These are phyloP conservation scores for Holacanthus passer DNA, from an alignment of 2,113 vertebrate genomes.

Conservation along the genomic window DNA sequence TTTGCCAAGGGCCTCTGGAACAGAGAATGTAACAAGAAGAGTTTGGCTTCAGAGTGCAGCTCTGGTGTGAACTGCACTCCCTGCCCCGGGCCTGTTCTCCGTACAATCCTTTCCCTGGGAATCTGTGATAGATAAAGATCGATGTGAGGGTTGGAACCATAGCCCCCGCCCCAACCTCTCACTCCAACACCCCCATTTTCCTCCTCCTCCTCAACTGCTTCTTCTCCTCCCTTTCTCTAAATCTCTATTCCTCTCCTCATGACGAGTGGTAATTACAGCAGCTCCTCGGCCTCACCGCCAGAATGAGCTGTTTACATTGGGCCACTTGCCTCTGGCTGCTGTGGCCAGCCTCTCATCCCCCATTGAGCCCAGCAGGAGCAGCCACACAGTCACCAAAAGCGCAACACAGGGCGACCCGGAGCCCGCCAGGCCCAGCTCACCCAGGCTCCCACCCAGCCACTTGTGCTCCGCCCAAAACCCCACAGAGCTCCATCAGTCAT, in stretches of 20 bases:
- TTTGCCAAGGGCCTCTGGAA: conserved; percentile 63
- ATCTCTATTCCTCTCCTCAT: conserved; percentile 61
- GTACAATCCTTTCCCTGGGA: conserved; percentile 56
- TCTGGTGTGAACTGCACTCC: conserved; percentile 54
- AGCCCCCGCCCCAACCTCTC: conserved; percentile 20
- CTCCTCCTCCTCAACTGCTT: conserved; percentile 15
- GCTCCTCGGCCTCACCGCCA: conserved; percentile 58
- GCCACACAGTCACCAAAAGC: conserved; percentile 61
- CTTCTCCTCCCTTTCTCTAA: conserved; percentile 41
- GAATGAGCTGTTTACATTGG: conserved; percentile 77
- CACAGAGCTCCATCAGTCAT: conserved; percentile 44
- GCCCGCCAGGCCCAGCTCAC: conserved; percentile 25
- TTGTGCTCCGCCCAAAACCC: conserved; percentile 31
- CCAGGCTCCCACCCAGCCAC: conserved; percentile 25
- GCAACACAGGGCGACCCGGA: conserved; percentile 20
- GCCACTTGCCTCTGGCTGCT: conserved; percentile 70
- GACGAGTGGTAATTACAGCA: conserved; percentile 60
- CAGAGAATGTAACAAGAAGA: conserved; percentile 39
- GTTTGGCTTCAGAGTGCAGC: conserved; percentile 45
- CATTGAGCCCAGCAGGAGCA: conserved; percentile 47
- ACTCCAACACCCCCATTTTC: conserved; percentile 16
- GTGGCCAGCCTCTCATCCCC: conserved; percentile 56
- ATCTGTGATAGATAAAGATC: conserved; percentile 76
- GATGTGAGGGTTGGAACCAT: conserved; percentile 55
- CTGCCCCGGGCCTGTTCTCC: conserved; percentile 40